Evolutionary conservation across 2,113 vertebrate species (phyloP), one percentile per base, ranked within the genome.

Genomic region (Rhipidura dahli): DNA sequence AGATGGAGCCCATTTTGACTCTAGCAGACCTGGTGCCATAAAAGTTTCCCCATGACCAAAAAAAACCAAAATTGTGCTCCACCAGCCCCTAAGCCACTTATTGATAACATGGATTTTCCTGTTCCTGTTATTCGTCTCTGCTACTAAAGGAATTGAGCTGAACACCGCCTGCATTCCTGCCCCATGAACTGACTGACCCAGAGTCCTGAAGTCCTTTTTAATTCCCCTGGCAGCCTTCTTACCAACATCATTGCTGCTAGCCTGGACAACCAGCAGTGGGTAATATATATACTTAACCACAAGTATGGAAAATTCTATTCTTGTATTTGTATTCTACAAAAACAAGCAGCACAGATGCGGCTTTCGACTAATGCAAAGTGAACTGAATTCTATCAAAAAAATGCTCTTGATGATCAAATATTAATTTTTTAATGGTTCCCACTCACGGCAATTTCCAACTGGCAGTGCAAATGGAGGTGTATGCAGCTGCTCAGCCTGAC

Each of bases 151-250:
- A 68, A 27, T 8, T 11, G 31, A 86, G 44, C 11, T 68, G 27
- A 59, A 7, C 11, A 8, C 4, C 1, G 2, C 17, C 61, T 69
- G 22, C 9, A 13, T 22, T 51, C 11, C 11, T 44, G 9, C 37
- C 45, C 19, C 22, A 77, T 37, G 22, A 44, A 15, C 17, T 9
- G 37, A 10, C 8, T 0, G 0, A 51, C 6, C 22, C 18, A 44
- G 26, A 86, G 26, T 14, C 22, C 15, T 59, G 11, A 35, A 86
- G 39, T 33, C 4, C 7, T 33, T 68, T 86, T 77, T 19, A 27
- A 60, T 51, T 60, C 31, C 22, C 14, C 17, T 86, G 17, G 17
- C 2, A 68, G 9, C 11, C 33, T 37, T 44, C 37, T 33, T 59
- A 51, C 27, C 22, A 37, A 42, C 27, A 59, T 51, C 44, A 59